phyloP scores from a whole-genome alignment of 2,888 invertebrate genomes.

The Antheraea yamamai region DNA sequence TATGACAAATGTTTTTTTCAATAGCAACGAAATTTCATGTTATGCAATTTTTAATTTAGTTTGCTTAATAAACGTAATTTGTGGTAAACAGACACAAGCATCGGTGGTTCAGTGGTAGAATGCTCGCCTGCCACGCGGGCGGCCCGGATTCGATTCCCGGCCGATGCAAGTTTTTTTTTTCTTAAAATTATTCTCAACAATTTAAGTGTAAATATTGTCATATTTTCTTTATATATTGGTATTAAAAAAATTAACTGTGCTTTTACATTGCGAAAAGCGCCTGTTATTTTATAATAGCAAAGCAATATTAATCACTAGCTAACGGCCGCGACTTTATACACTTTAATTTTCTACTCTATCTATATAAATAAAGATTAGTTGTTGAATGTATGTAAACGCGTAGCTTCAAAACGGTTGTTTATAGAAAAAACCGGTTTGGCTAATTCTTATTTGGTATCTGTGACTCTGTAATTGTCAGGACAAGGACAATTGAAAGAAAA shows the following conservation, averaged over 20 bases:
- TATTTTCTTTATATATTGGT: background rate
- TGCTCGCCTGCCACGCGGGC: slow-evolving; percentile 83
- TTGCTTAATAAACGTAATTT: background rate
- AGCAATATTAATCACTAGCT: background rate
- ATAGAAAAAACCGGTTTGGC: too few relatives aligned
- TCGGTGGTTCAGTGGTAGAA: slow-evolving; percentile 81
- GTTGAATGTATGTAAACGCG: too few relatives aligned
- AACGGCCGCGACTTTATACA: background rate
- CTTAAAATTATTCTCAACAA: background rate
- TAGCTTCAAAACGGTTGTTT: too few relatives aligned
- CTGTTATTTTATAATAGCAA: slow-evolving; percentile 1
- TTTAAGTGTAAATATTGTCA: background rate
- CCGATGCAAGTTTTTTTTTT: slow-evolving; percentile 63
- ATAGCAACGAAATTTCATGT: background rate
- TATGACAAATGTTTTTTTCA: too few relatives aligned
- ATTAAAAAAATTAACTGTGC: background rate
- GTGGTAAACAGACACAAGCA: slow-evolving; percentile 42
- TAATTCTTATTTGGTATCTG: too few relatives aligned
- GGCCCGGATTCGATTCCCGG: slow-evolving; percentile 83
- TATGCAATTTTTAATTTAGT: background rate
- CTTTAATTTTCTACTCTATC: too few relatives aligned
- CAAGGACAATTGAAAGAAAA: too few relatives aligned
- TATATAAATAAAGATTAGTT: too few relatives aligned
- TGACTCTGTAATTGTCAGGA: too few relatives aligned
- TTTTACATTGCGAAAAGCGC: background rate